A percentile compares a stretch with the other conserved stretches of the same genome.
phyloP scores from a whole-genome alignment of 2,797 vertebrate genomes.

The Fistularia commersonii region DNA sequence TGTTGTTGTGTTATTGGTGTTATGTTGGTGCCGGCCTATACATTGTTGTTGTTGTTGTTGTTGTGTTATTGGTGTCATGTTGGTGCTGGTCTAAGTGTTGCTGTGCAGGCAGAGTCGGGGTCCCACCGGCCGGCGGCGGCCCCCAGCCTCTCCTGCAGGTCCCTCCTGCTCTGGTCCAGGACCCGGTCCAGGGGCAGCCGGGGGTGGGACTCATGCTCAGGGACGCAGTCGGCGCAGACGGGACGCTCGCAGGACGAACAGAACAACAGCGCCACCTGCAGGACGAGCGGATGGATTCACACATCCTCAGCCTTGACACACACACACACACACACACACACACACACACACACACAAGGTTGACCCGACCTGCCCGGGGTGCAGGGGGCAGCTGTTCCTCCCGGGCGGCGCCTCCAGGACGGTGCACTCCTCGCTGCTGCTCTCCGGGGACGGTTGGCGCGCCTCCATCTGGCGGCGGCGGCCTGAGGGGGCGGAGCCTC shows the following conservation, averaged over 20 bases:
- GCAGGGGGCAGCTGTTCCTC: slow-evolving; percentile 86
- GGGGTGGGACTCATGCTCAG: slow-evolving; percentile 85
- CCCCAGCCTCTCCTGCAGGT: slow-evolving; percentile 83
- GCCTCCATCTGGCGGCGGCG: slow-evolving; percentile 79
- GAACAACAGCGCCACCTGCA: slow-evolving; percentile 86
- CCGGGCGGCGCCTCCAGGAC: slow-evolving; percentile 91
- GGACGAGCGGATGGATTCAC: not conserved
- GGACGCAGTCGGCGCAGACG: slow-evolving; percentile 88
- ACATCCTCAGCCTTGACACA: no score
- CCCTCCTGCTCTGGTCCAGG: slow-evolving; percentile 84
- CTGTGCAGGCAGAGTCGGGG: not conserved
- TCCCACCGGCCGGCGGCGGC: slow-evolving; percentile 84
- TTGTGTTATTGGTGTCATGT: no score
- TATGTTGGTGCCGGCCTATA: no score
- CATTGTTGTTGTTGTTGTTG: no score
- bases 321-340: no score
- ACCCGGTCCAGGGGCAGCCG: slow-evolving; percentile 81
- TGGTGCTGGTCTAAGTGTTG: not conserved
- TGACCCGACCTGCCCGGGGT: slow-evolving; percentile 83
- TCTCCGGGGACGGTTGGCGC: slow-evolving; percentile 92
- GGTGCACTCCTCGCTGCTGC: slow-evolving; percentile 92
- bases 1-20: no score
- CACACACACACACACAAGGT: no score
- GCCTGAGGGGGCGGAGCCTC: slow-evolving; percentile 78
- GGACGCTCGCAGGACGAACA: slow-evolving; percentile 85